phyloP scores from a whole-genome alignment of 2,888 invertebrate genomes.

The Agrochola lota region DNA sequence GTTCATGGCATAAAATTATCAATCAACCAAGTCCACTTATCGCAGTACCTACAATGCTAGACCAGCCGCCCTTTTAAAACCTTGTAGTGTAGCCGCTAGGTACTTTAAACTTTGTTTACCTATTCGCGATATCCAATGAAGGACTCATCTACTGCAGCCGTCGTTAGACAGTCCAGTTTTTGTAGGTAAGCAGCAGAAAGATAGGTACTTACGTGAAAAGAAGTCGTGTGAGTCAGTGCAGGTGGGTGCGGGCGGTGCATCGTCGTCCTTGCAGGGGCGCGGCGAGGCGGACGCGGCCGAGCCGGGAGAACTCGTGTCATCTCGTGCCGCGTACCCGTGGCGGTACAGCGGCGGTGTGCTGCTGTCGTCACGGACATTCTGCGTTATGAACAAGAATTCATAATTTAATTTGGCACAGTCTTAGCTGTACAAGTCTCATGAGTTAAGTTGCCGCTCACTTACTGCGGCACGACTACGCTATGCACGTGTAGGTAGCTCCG shows the following conservation, averaged over 20 bases:
- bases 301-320: slow-evolving; percentile 89
- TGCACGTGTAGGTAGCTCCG: not conserved
- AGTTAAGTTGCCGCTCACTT: not conserved
- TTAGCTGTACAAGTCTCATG: not conserved
- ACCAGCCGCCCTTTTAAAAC: not conserved
- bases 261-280: slow-evolving; percentile 88
- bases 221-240: slow-evolving; percentile 88
- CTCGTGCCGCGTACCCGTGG: slow-evolving; percentile 82
- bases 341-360: slow-evolving; percentile 87
- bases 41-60: not conserved
- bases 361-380: slow-evolving; percentile 87
- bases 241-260: slow-evolving; percentile 76
- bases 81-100: not conserved
- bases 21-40: not conserved
- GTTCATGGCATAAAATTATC: not conserved
- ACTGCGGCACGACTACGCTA: too few species aligned
- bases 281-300: slow-evolving; percentile 89
- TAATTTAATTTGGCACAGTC: not conserved
- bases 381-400: slow-evolving; percentile 1
- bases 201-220: slow-evolving; percentile 81
- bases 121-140: not conserved
- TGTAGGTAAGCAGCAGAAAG: not conserved
- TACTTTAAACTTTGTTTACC: not conserved
- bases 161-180: not conserved
- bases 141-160: not conserved